A percentile compares a stretch with the other conserved stretches of the same genome.
Conservation (phyloP, 1,140 invertebrate species). For the Brachystomella parvula region DNA sequence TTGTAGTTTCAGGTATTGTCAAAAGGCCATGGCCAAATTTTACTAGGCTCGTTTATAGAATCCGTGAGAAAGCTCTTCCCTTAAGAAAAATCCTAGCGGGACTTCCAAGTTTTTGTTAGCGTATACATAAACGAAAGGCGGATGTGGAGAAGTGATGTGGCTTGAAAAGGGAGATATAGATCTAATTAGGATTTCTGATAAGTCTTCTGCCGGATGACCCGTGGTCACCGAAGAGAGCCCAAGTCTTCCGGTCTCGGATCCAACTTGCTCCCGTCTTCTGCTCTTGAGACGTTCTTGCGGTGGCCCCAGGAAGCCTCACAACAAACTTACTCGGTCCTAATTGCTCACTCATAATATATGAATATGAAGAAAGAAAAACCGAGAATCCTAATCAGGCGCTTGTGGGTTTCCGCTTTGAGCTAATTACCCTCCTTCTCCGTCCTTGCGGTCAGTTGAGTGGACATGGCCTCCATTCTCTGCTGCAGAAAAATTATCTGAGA, state of each 20-base stretch:
- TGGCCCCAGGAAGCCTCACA: conserved; percentile 8
- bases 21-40: conserved; percentile 4
- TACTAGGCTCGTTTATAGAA: not conserved
- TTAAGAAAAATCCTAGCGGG: not conserved
- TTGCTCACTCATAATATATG: not conserved
- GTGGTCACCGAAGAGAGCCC: not conserved
- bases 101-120: not conserved
- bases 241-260: not conserved
- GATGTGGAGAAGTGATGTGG: not conserved
- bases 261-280: not conserved
- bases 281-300: not conserved
- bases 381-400: not conserved
- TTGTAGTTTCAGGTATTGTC: not conserved
- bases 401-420: conserved; percentile 5
- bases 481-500: too few species aligned
- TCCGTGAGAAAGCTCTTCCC: not conserved
- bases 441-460: not conserved
- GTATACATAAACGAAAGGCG: not conserved
- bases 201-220: not conserved
- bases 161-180: not conserved
- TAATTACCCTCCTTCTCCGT: conserved; percentile 1
- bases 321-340: too few species aligned
- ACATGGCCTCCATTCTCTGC: not conserved
- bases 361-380: not conserved
- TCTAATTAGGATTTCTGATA: not conserved